A percentile compares a stretch with the other conserved stretches of the same genome.
Evolutionary conservation across 2,888 invertebrate species (phyloP).

Genomic region (Serrognathus titanus): DNA sequence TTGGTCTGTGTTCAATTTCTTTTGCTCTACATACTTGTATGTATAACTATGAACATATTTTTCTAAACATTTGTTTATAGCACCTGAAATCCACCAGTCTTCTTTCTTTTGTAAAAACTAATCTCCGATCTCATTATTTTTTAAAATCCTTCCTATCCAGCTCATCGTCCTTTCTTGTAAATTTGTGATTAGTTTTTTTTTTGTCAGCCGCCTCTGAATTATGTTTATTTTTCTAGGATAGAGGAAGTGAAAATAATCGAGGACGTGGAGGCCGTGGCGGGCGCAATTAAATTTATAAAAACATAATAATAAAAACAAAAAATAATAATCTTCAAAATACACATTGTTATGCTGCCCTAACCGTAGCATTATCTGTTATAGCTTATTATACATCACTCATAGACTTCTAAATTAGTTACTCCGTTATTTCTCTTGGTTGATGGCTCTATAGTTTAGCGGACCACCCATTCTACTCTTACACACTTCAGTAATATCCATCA

Average conservation of each 20-base stretch:
- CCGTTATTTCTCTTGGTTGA: slow-evolving; percentile 30
- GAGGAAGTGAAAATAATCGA: slow-evolving; percentile 23
- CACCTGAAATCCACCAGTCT: no score
- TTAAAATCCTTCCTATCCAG: no score
- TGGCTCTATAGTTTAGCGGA: slow-evolving; percentile 31
- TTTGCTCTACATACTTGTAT: no score
- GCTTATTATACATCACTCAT: slow-evolving; percentile 37
- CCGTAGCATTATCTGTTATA: slow-evolving; percentile 41
- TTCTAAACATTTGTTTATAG: no score
- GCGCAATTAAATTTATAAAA: slow-evolving; percentile 22
- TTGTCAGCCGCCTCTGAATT: background rate
- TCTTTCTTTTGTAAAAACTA: no score
- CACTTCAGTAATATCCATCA: background rate
- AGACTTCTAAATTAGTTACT: slow-evolving; percentile 32
- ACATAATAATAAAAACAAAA: slow-evolving; percentile 10
- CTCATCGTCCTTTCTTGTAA: background rate
- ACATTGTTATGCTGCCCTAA: slow-evolving; percentile 42
- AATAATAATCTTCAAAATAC: slow-evolving; percentile 26
- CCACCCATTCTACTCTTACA: slow-evolving; percentile 7
- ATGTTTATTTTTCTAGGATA: slow-evolving; percentile 21
- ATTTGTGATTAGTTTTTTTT: background rate
- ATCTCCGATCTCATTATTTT: no score
- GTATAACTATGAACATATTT: no score
- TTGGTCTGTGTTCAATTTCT: no score
- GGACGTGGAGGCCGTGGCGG: slow-evolving; percentile 26